Percentiles rank a stretch among this genome's conserved stretches.
Evolutionary conservation across 2,888 invertebrate species (phyloP).

Genomic region (Agrochola litura): DNA sequence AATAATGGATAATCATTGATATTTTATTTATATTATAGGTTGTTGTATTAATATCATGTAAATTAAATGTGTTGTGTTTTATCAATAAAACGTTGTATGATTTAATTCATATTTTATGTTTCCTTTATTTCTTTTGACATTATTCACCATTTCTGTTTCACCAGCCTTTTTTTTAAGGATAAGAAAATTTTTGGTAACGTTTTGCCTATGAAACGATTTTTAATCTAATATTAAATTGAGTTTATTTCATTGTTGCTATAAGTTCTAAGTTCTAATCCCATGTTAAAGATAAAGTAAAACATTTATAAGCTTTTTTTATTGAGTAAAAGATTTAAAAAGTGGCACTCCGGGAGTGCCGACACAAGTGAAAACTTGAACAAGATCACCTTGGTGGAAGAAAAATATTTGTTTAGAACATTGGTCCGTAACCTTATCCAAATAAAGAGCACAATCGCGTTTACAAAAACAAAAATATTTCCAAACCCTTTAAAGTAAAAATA

Average conservation of each 20-base stretch:
- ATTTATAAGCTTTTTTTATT: too few relatives aligned
- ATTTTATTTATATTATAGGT: slow-evolving; percentile 33
- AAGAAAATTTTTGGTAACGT: background rate
- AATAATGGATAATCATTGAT: slow-evolving; percentile 55
- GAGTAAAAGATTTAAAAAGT: too few relatives aligned
- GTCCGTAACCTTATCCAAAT: too few relatives aligned
- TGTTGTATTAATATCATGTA: slow-evolving; percentile 28
- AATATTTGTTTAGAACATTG: too few relatives aligned
- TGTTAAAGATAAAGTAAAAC: background rate
- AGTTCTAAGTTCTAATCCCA: background rate
- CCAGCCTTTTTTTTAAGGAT: background rate
- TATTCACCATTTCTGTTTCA: background rate
- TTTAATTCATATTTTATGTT: slow-evolving; percentile 18
- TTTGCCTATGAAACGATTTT: background rate
- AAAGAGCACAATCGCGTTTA: too few relatives aligned
- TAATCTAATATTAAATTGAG: background rate
- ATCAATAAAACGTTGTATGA: slow-evolving; percentile 38
- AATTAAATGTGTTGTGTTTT: slow-evolving; percentile 42
- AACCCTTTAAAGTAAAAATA: too few relatives aligned
- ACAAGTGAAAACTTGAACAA: too few relatives aligned
- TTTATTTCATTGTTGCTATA: background rate
- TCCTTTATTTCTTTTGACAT: slow-evolving; percentile 22
- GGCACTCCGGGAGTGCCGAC: too few relatives aligned
- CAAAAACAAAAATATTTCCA: too few relatives aligned
- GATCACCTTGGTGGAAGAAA: too few relatives aligned